Base-by-base conservation (phyloP, 2,113 vertebrate genomes). In the Pangasianodon gigas region DNA sequence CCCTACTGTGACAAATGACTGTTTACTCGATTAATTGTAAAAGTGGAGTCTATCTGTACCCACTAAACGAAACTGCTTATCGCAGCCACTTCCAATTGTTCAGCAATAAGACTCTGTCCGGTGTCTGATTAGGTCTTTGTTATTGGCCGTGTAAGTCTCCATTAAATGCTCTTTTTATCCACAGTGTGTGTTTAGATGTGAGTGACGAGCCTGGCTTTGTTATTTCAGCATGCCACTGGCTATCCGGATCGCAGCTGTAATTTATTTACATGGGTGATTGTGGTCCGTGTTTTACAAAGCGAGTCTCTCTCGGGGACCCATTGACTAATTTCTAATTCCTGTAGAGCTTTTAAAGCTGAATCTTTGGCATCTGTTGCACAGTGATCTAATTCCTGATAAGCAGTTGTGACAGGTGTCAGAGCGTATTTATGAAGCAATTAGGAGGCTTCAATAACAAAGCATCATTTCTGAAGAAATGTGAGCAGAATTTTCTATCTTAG, bases 381-480 rank as follows among this genome's bases (percentile, higher is more conserved):
- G n/a, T 65, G 24, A 89, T 79, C 11, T 79, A 24, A 79, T 67
- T 79, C 58, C 83, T 85, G 56, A 52, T 85, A 79, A 89, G 56
- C 71, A 37, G 69, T 52, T 62, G 71, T 89, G 88, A 89, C 88
- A 85, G 54, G 88, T 85, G 83, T 71, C 69, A 75, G 41, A 10
- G 46, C 21, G 16, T 51, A 85, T 85, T 89, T 79, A 85, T 89
- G 56, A 89, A 51, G 69, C 81, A 89, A 84, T 89, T 89, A 84
- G n/a, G 81, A 84, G 58, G 26, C 26, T 48, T 85, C 26, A 37
- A 58, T 79, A 71, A 62, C 69, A 60, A 71, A 85, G 54, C 88
- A 62, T 77, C 46, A 11, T 89, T 75, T 85, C 37, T 51, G 82
- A 85, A 77, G 21, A 89, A 84, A 85, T 79, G 46, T 44, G 54